Conservation (phyloP, 2,888 invertebrate species). For the Heteropelma amictum region DNA sequence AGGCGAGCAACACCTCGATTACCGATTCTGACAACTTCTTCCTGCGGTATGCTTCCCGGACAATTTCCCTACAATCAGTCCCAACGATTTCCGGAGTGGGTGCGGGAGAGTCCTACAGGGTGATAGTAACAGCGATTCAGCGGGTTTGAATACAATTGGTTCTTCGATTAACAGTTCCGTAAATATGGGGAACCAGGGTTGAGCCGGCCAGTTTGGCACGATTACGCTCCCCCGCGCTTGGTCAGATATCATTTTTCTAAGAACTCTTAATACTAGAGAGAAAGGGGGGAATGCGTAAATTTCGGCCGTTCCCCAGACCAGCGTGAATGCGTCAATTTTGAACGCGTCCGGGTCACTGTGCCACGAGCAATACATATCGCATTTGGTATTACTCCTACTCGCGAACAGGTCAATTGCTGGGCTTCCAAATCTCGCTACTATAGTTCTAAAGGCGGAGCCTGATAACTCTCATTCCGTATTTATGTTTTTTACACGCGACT, state of each 20-base stretch:
- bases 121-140: conserved; percentile 4
- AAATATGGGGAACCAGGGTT: conserved; percentile 10
- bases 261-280: not conserved
- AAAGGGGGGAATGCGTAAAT: conserved; percentile 38
- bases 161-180: conserved; percentile 4
- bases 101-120: conserved; percentile 11
- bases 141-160: not conserved
- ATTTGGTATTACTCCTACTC: no score
- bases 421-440: no score
- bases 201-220: not conserved
- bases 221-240: not conserved
- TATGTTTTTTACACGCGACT: no score
- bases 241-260: conserved; percentile 14
- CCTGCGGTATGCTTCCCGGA: conserved; percentile 18
- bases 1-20: conserved; percentile 32
- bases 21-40: conserved; percentile 39
- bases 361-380: no score
- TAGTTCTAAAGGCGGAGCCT: no score
- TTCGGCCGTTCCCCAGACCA: no score
- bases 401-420: no score
- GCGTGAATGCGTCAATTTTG: no score
- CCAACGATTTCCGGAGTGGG: conserved; percentile 9
- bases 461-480: no score
- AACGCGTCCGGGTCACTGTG: no score
- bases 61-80: conserved; percentile 13